These are phyloP conservation scores for Zosterops borbonicus DNA, from an alignment of 2,113 vertebrate species.

Conservation along the genomic window DNA sequence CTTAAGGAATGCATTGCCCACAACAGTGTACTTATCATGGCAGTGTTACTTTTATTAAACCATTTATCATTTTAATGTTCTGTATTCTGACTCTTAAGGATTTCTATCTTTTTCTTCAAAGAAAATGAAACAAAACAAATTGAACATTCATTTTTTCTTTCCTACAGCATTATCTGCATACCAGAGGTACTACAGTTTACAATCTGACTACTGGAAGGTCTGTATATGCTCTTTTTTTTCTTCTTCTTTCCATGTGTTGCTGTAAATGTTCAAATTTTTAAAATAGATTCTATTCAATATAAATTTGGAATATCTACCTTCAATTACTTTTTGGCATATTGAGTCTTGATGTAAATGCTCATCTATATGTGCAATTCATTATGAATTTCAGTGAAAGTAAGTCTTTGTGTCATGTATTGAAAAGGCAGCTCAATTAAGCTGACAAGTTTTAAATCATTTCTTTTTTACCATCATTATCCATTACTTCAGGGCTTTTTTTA, in stretches of 20 bases:
- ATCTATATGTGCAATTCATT: background rate
- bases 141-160: constrained; percentile 60
- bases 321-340: background rate
- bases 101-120: constrained; percentile 41
- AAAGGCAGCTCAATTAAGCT: background rate
- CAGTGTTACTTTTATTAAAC: constrained; percentile 50
- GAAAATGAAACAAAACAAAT: constrained; percentile 32
- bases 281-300: background rate
- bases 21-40: constrained; percentile 22
- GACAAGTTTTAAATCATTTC: background rate
- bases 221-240: constrained; percentile 57
- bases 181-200: constrained; percentile 99
- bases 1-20: constrained; percentile 24
- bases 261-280: background rate
- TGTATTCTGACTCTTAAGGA: constrained; percentile 16
- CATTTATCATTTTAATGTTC: constrained; percentile 35
- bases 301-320: background rate
- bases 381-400: background rate
- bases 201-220: constrained; percentile 99
- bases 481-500: background rate
- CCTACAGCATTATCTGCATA: constrained; percentile 97
- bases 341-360: background rate
- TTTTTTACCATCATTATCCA: background rate
- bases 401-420: background rate
- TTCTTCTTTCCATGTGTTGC: too few species aligned